These are phyloP conservation scores for Drosophila atroscutellata DNA, from an alignment of 2,888 invertebrate species.

Conservation along the genomic window DNA sequence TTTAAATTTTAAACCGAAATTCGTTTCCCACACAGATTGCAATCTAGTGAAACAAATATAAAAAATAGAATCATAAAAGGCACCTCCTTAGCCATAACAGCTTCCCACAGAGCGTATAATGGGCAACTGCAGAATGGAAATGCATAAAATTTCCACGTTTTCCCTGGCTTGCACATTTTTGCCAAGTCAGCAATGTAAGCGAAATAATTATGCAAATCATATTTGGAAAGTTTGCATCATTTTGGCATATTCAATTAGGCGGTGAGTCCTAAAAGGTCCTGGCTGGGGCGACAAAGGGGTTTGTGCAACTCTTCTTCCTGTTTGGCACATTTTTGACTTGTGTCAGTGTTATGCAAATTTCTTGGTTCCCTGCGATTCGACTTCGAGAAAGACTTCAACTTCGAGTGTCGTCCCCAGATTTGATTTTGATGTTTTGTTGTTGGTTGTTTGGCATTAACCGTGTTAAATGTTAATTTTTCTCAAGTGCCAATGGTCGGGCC, in stretches of 20 bases:
- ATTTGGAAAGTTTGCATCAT: constrained; percentile 53
- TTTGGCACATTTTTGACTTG: constrained; percentile 71
- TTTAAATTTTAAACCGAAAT: background rate
- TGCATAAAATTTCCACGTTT: constrained; percentile 63
- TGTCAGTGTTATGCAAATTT: constrained; percentile 75
- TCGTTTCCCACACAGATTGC: constrained; percentile 69
- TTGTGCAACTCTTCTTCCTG: constrained; percentile 23
- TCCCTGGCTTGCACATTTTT: constrained; percentile 33
- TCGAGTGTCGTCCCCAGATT: constrained; percentile 40
- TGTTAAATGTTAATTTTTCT: constrained; percentile 75
- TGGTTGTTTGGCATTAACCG: constrained; percentile 71
- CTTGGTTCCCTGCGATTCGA: constrained; percentile 27
- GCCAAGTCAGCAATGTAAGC: constrained; percentile 43
- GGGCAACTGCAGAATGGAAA: constrained; percentile 45
- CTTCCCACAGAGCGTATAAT: constrained; percentile 18
- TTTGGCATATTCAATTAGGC: constrained; percentile 68
- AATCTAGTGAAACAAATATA: constrained; percentile 37
- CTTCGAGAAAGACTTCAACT: constrained; percentile 11
- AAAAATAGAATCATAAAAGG: constrained; percentile 4
- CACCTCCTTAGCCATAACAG: background rate
- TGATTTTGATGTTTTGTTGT: constrained; percentile 64
- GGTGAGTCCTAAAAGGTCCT: constrained; percentile 32
- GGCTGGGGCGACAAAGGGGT: constrained; percentile 25
- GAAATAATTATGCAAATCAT: constrained; percentile 59
- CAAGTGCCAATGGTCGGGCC: constrained; percentile 61